These are phyloP conservation scores for Penelope pileata DNA, from an alignment of 2,113 vertebrate genomes.

Conservation along the genomic window DNA sequence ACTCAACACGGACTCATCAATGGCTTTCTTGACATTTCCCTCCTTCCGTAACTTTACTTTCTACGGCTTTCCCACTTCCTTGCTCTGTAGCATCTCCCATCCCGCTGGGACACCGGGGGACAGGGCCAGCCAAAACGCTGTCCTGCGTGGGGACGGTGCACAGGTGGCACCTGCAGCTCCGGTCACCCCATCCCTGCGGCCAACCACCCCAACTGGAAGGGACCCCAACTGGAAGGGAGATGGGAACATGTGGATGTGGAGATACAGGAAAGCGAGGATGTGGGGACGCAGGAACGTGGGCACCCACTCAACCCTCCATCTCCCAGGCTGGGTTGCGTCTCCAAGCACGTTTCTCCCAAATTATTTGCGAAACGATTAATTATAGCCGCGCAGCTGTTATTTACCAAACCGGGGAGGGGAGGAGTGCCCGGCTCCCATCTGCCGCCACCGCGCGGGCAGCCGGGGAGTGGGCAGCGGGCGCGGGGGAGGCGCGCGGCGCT, in stretches of 20 bases:
- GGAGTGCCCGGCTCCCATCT: conserved; percentile 49
- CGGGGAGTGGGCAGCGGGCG: conserved; percentile 53
- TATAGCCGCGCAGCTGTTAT: conserved; percentile 19
- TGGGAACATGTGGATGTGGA: too few species aligned
- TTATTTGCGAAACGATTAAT: background rate
- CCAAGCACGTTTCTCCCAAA: background rate
- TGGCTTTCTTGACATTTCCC: background rate
- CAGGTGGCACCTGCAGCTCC: background rate
- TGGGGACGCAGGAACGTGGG: background rate
- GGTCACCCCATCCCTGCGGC: background rate
- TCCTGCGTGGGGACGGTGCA: too few species aligned
- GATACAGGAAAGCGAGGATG: too few species aligned
- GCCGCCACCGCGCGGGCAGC: background rate
- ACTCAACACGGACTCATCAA: conserved; percentile 8
- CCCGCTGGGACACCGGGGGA: background rate
- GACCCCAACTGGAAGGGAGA: too few species aligned
- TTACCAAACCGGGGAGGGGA: background rate
- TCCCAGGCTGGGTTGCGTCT: background rate
- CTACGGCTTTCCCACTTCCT: background rate
- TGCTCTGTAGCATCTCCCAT: rapidly evolving
- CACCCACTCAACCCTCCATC: background rate
- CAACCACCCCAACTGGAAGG: background rate
- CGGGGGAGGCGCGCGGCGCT: background rate
- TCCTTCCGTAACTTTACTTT: background rate
- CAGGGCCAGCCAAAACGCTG: too few species aligned